Percentiles rank a stretch among this genome's conserved stretches.
Conservation (phyloP, 2,888 invertebrate genomes). For the Eutolmus rufibarbis region DNA sequence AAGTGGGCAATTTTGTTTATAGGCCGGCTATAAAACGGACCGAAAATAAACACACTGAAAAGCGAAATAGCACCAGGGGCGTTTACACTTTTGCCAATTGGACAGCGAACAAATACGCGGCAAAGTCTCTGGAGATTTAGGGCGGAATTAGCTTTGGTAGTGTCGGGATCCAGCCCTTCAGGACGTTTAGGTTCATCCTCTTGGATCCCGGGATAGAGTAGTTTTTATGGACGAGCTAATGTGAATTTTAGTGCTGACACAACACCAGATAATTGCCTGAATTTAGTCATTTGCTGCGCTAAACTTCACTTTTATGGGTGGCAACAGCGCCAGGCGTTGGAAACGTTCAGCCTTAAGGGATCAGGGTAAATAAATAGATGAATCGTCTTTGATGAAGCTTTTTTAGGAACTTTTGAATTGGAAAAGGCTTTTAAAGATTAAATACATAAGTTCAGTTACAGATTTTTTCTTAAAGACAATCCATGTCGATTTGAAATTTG, state of each 20-base stretch:
- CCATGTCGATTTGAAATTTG: too few species aligned
- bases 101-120: background rate
- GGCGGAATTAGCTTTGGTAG: background rate
- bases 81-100: background rate
- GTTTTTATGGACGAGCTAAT: conserved; percentile 6
- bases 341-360: background rate
- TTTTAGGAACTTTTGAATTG: background rate
- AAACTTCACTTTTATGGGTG: background rate
- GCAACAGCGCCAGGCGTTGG: background rate
- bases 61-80: background rate
- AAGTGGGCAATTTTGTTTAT: conserved; percentile 11
- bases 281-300: conserved; percentile 10
- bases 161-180: background rate
- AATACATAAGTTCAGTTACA: background rate
- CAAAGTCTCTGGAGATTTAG: background rate
- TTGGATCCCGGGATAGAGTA: background rate
- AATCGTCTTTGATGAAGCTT: background rate
- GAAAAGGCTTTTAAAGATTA: background rate
- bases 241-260: conserved; percentile 28
- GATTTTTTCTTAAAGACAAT: too few species aligned
- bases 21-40: background rate
- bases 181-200: background rate
- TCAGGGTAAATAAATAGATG: background rate
- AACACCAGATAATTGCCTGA: conserved; percentile 15
- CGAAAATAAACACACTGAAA: background rate